Evolutionary conservation across 2,797 vertebrate species (phyloP), one percentile per base, ranked within the genome.

Genomic region (Cyprinella venusta): DNA sequence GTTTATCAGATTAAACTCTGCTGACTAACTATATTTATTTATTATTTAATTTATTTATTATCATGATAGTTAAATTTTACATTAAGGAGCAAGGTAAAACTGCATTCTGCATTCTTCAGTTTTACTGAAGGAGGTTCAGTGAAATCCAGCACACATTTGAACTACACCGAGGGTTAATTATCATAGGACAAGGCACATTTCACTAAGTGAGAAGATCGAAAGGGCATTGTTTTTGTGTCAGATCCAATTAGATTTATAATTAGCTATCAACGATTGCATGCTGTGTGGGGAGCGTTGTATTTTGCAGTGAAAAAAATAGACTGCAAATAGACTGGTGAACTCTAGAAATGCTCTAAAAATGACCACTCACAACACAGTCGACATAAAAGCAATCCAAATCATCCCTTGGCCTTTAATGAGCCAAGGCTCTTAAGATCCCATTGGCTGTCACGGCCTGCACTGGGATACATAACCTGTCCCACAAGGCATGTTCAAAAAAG

Each of bases 231-330:
- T 79, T 86, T 68, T 87, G 76, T 68, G 76, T 72, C 56, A 82
- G 88, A 91, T 91, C 89, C 88, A 90, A 88, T 90, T 90, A 90
- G 80, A 63, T 78, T 78, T 88, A 80, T 88, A 90, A 90, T 92
- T 91, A 90, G 88, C 76, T 65, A 90, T 90, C 87, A 89, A 83
- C 76, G 77, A 81, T 77, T 42, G 86, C 88, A 70, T 42, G 88
- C 86, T 90, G 90, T 56, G 86, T 76, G 56, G 52, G 7, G 87
- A 78, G 82, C 52, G 18, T 3, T 61, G 83, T 76, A 82, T 82
- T 82, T 89, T 86, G 84, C 81, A 85, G 82, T 80, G 72, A 81
- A 82, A 87, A 75, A 86, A 9, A 56, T 10, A 56, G 21, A 56
- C 21, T 64, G 59, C 40, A 87, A 89, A 88, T 50, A 81, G 78